Conservation (phyloP, 2,113 vertebrate species). For the Tautogolabrus adspersus region DNA sequence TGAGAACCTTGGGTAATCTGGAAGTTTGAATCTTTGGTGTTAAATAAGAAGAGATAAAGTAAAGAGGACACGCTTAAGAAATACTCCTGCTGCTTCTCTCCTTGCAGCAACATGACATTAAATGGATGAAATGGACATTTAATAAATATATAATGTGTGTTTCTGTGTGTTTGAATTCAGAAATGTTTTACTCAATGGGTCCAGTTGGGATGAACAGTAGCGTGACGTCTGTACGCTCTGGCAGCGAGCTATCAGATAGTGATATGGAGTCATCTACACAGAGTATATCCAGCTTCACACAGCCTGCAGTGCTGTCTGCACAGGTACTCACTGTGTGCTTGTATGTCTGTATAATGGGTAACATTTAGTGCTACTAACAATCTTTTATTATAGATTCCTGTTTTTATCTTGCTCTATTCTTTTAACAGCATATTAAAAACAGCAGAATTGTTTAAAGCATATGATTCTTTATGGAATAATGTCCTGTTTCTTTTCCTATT, state of each 20-base stretch:
- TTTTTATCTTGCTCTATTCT: not conserved
- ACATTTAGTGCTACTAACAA: not conserved
- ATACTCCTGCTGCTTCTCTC: not conserved
- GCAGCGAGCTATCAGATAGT: slow-evolving; percentile 90
- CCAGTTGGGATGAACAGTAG: slow-evolving; percentile 88
- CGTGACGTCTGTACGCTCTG: slow-evolving; percentile 83
- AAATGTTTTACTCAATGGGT: slow-evolving; percentile 94
- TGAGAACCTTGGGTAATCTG: not conserved
- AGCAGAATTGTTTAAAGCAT: no score
- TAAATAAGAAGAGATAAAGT: no score
- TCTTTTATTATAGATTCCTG: not conserved
- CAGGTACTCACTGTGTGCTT: slow-evolving; percentile 36
- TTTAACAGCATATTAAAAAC: not conserved
- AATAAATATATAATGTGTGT: not conserved
- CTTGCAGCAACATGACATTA: not conserved
- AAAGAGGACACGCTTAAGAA: no score
- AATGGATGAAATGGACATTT: slow-evolving; percentile 18
- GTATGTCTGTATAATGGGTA: not conserved
- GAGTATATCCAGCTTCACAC: slow-evolving; percentile 80
- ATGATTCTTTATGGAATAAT: not conserved
- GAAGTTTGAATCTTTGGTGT: not conserved
- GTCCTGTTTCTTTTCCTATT: no score
- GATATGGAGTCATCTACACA: slow-evolving; percentile 89
- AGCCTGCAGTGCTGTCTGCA: slow-evolving; percentile 47
- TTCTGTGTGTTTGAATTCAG: slow-evolving; percentile 63